Percentiles rank a stretch among this genome's conserved stretches.
phyloP scores from a whole-genome alignment of 1,140 invertebrate species.

The Bradysia coprophila region DNA sequence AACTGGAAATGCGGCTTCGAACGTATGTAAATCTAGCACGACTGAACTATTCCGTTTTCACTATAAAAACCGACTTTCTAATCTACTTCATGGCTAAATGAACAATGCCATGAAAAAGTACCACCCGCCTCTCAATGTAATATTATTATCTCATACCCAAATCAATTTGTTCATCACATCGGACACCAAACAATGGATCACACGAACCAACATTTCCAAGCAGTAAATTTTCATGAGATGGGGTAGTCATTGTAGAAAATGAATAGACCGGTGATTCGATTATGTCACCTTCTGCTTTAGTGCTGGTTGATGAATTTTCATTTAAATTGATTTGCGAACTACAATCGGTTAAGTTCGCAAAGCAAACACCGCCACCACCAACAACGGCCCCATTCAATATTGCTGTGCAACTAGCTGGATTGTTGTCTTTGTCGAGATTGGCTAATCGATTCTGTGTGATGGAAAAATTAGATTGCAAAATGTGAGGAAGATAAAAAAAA shows the following conservation, averaged over 20 bases:
- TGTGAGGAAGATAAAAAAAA: slow-evolving; percentile 4
- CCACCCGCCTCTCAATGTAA: no score
- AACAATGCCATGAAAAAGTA: no score
- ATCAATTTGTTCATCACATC: not conserved
- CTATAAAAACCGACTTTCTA: no score
- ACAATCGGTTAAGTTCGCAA: no score
- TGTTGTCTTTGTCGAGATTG: slow-evolving; percentile 3
- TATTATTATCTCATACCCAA: no score
- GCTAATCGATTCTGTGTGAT: slow-evolving; percentile 5
- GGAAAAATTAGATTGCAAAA: slow-evolving; percentile 5
- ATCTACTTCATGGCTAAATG: no score
- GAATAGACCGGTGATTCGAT: slow-evolving; percentile 7
- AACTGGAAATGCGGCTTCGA: no score
- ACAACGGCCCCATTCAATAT: no score
- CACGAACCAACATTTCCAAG: slow-evolving; percentile 2
- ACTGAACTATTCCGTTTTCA: no score
- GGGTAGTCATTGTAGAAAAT: slow-evolving; percentile 6
- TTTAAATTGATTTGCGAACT: slow-evolving; percentile 1
- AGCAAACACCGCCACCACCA: no score
- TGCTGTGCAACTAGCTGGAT: no score
- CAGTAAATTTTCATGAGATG: slow-evolving; percentile 5
- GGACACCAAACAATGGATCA: not conserved
- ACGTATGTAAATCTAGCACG: no score
- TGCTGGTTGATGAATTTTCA: slow-evolving; percentile 2
- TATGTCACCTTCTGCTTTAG: slow-evolving; percentile 7